These are phyloP conservation scores for Pollenia griseotomentosa DNA, from an alignment of 2,888 invertebrate genomes.

Conservation along the genomic window DNA sequence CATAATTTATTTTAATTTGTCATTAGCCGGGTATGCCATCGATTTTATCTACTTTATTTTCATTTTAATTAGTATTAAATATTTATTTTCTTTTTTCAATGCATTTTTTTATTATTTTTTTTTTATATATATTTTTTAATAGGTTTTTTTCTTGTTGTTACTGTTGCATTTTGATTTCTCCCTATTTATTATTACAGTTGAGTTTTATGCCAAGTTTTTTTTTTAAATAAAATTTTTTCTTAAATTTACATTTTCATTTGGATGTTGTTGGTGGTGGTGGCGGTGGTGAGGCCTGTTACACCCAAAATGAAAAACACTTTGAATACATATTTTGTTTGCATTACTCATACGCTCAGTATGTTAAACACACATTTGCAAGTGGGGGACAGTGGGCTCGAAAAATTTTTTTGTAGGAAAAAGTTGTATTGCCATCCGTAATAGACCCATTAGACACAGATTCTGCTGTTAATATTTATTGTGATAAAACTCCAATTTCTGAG, in stretches of 20 bases:
- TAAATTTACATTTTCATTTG: constrained; percentile 66
- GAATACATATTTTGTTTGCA: constrained; percentile 54
- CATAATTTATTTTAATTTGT: constrained; percentile 63
- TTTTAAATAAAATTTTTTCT: constrained; percentile 40
- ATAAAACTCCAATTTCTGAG: too few relatives aligned
- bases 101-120: constrained; percentile 35
- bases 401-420: not conserved
- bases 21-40: constrained; percentile 69
- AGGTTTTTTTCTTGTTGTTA: constrained; percentile 36
- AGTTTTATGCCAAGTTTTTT: constrained; percentile 65
- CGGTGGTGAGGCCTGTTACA: constrained; percentile 57
- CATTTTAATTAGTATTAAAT: constrained; percentile 62
- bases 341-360: constrained; percentile 72
- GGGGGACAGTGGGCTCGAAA: constrained; percentile 41
- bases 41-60: constrained; percentile 24
- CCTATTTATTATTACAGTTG: constrained; percentile 65
- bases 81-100: constrained; percentile 41
- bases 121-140: constrained; percentile 1
- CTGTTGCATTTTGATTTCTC: constrained; percentile 54
- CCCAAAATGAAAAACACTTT: constrained; percentile 59
- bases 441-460: too few relatives aligned
- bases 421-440: too few relatives aligned
- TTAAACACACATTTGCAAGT: constrained; percentile 38
- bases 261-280: constrained; percentile 33
- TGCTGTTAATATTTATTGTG: too few relatives aligned